Percentiles rank a stretch among this genome's conserved stretches.
Evolutionary conservation across 2,797 vertebrate species (phyloP).

Genomic region (Acanthis flammea): DNA sequence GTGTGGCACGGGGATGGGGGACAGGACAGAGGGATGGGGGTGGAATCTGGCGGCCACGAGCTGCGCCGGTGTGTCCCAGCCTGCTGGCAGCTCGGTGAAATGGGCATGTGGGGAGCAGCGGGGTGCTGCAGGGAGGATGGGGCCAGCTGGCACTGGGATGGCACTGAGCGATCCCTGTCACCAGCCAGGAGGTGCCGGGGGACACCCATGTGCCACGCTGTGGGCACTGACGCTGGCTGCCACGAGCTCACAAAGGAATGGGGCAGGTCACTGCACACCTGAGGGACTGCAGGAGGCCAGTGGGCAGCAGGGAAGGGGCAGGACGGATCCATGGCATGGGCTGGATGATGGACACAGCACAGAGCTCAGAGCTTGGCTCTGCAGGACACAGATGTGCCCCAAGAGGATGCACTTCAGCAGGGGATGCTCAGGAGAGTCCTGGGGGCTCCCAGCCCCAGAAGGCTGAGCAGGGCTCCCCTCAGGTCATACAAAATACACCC

Average conservation of each 20-base stretch:
- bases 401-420: fast-evolving
- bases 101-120: fast-evolving
- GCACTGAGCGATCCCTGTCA: not conserved
- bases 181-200: not conserved
- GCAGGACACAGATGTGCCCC: not conserved
- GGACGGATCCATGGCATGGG: not conserved
- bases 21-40: not conserved
- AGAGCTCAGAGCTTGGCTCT: not conserved
- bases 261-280: fast-evolving
- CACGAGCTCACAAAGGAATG: fast-evolving
- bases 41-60: fast-evolving
- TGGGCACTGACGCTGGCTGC: fast-evolving
- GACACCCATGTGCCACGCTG: not conserved
- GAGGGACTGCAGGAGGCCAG: not conserved
- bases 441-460: not conserved
- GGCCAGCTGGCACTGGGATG: not conserved
- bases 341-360: not conserved
- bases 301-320: not conserved
- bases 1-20: not conserved
- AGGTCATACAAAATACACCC: fast-evolving
- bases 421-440: fast-evolving
- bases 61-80: not conserved
- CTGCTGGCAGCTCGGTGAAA: not conserved
- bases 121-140: not conserved
- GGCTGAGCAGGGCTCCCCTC: not conserved